phyloP scores from a whole-genome alignment of 2,113 vertebrate species.

The Rhabdornis inornatus region DNA sequence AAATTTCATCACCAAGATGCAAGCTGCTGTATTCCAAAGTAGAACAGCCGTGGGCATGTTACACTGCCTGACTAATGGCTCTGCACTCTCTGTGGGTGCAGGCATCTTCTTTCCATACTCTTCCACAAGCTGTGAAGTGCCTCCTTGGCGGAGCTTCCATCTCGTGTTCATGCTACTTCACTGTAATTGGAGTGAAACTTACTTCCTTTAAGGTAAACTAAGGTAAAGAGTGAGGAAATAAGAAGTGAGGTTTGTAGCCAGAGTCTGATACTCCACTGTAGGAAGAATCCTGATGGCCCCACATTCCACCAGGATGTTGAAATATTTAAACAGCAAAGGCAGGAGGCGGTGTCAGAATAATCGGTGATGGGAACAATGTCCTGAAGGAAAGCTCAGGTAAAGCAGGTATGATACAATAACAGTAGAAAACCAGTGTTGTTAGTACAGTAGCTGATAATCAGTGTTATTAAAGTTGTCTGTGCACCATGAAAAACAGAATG shows the following conservation, averaged over 20 bases:
- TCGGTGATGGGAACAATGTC: not conserved
- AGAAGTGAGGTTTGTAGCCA: not conserved
- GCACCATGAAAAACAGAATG: not conserved
- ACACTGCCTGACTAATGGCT: not conserved
- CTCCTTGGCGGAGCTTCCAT: not conserved
- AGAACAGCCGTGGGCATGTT: not conserved
- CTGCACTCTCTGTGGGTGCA: not conserved
- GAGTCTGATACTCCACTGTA: not conserved
- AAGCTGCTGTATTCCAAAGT: not conserved
- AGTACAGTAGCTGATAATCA: not conserved
- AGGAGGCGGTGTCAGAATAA: not conserved
- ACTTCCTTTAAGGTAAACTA: not conserved
- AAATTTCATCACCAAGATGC: not conserved
- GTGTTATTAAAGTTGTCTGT: not conserved
- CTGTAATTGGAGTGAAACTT: not conserved
- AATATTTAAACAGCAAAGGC: not conserved
- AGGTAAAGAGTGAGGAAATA: not conserved
- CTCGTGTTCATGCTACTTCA: not conserved
- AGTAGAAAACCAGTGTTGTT: not conserved
- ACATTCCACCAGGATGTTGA: not conserved
- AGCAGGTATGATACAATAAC: not conserved
- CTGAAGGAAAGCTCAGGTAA: not conserved
- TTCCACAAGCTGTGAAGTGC: not conserved
- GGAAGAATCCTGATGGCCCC: not conserved
- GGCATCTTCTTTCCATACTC: not conserved